Evolutionary conservation across 2,888 invertebrate species (phyloP), one percentile per base, ranked within the genome.

Genomic region (Lacanobia wlatinum): DNA sequence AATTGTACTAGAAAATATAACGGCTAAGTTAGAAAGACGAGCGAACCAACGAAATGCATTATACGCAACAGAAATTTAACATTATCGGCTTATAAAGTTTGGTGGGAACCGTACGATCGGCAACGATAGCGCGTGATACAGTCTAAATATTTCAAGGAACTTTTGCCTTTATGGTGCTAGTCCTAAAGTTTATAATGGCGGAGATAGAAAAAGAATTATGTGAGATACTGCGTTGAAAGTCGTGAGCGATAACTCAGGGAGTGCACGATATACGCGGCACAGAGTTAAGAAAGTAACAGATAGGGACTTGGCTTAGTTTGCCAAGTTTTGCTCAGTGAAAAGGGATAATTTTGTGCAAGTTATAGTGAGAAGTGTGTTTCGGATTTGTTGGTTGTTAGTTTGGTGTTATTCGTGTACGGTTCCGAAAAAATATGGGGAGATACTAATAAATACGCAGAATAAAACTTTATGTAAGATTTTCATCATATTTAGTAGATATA

Each of bases 51-150:
- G 40, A 73, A 83, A 81, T 85, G 80, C 84, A 87, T 81, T 82
- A 81, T 76, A 82, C 76, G 83, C 80, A 85, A 85, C 88, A 81
- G 82, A 84, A 85, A 84, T 84, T 77, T 71, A 80, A 84, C 83
- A 85, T 82, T 84, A 87, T 82, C 81, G 81, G 75, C 80, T 87
- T 87, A 86, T 73, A 80, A 86, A 87, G 71, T 87, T 87, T 60
- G 58, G 70, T 76, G 34, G 69, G 63, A 75, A 80, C 71, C 65
- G 70, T 86, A 78, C 78, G 75, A 80, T 83, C 80, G 67, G 76
- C 63, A 78, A 66, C 62, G 70, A 78, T 73, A 83, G 56, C 59
- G 64, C 61, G 60, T 69, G 55, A 61, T 71, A 79, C 55, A 56
- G 60, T 58, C n/a, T 1, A 64, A 73, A 76, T 69, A 72, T 23